Evolutionary conservation across 53 echinoderm and acorn worm species (phyloP).

Genomic region (Paracentrotus lividus): DNA sequence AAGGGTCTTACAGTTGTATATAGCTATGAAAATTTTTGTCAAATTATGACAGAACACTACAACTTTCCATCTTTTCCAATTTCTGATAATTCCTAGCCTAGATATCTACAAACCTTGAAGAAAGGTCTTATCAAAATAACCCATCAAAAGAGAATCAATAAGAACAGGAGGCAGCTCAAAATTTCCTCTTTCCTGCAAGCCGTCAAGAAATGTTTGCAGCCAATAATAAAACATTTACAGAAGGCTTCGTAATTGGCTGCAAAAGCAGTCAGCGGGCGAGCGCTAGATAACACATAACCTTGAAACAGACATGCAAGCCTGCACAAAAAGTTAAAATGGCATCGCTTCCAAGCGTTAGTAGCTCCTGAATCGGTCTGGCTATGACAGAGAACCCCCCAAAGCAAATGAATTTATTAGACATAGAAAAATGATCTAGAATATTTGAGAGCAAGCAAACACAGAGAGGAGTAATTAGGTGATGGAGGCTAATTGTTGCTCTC

Average conservation of each 20-base stretch:
- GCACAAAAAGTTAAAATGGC: conserved; percentile 38
- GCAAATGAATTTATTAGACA: background rate
- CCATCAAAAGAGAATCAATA: conserved; percentile 36
- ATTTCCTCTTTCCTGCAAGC: conserved; percentile 51
- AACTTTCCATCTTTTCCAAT: background rate
- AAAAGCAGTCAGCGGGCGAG: conserved; percentile 52
- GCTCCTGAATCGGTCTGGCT: conserved; percentile 5
- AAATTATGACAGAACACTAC: background rate
- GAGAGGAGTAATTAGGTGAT: conserved; percentile 40
- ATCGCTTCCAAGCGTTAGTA: background rate
- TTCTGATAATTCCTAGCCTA: background rate
- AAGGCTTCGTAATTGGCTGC: conserved; percentile 12
- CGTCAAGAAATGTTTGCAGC: conserved; percentile 38
- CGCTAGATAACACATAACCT: conserved; percentile 44
- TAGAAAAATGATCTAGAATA: conserved; percentile 15
- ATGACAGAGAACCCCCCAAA: background rate
- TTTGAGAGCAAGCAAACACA: conserved; percentile 34
- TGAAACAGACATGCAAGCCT: conserved; percentile 55
- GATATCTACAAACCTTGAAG: conserved; percentile 16
- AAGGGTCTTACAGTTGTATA: too few species aligned
- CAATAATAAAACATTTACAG: conserved; percentile 48
- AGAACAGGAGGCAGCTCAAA: conserved; percentile 42
- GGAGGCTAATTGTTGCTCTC: background rate
- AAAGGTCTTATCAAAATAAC: conserved; percentile 4
- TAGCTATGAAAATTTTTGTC: background rate